These are phyloP conservation scores for Aproaerema taeniolella DNA, from an alignment of 2,888 invertebrate species.

Conservation along the genomic window DNA sequence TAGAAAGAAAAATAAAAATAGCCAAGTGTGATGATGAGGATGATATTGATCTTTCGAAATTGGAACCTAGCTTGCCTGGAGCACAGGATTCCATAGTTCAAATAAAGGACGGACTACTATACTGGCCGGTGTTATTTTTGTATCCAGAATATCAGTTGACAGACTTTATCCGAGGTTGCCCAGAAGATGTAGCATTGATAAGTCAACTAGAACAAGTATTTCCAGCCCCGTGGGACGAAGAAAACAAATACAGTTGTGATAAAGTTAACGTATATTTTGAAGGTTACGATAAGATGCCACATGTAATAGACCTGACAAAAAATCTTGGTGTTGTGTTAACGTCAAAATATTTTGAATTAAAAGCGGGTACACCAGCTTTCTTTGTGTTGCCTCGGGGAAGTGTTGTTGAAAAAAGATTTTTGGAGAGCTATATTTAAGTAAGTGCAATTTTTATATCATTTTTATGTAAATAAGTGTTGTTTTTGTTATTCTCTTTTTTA, in stretches of 20 bases:
- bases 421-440: slow-evolving; percentile 56
- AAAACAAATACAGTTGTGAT: slow-evolving; percentile 78
- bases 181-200: slow-evolving; percentile 81
- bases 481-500: no score
- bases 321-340: slow-evolving; percentile 79
- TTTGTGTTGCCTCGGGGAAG: slow-evolving; percentile 78
- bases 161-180: slow-evolving; percentile 90
- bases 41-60: slow-evolving; percentile 67
- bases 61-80: slow-evolving; percentile 82
- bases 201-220: slow-evolving; percentile 78
- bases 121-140: slow-evolving; percentile 92
- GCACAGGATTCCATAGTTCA: slow-evolving; percentile 80
- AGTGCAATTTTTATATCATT: not conserved
- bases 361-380: slow-evolving; percentile 82
- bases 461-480: no score
- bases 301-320: slow-evolving; percentile 73
- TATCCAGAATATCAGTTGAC: slow-evolving; percentile 93
- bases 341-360: slow-evolving; percentile 78
- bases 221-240: slow-evolving; percentile 84
- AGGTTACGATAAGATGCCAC: slow-evolving; percentile 78
- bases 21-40: slow-evolving; percentile 69
- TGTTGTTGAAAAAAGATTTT: slow-evolving; percentile 74
- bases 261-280: slow-evolving; percentile 86
- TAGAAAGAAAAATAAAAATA: slow-evolving; percentile 70
- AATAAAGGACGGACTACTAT: slow-evolving; percentile 77